Base-by-base conservation (phyloP, 2,113 vertebrate genomes). In the Tricholaema leucomelas region DNA sequence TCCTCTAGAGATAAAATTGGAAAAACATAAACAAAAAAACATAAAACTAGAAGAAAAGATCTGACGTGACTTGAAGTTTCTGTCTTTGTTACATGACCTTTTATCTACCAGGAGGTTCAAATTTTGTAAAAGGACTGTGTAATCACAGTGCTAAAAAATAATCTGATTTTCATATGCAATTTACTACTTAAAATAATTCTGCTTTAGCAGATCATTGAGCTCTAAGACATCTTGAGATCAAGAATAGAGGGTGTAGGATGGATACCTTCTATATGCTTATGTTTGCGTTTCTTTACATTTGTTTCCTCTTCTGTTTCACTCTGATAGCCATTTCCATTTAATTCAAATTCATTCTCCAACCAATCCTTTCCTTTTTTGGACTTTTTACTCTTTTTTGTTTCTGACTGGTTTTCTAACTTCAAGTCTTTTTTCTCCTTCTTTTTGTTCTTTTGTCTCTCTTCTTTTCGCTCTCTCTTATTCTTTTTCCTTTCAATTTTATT, bases 381-480 rank as follows among this genome's bases (percentile, higher is more conserved):
- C 84, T 98, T 98, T 31, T 97, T 98, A 21, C 42, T 69, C 85
- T 97, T 98, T 73, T 94, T 96, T 24, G 85, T 67, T 88, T 81
- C 90, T 6, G 85, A 8, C 13, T 92, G 88, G 25, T 88, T 93
- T 81, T 96, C 96, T 44, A 94, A 71, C 67, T 90, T 97, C 54
- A 85, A 42, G 31, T 97, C 93, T 77, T 98, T 98, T 81, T 96
- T 93, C 89, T 96, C 96, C 66, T 98, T 98, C 40, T 98, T 98
- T n/a, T 92, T 97, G 30, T 95, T 98, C 82, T 98, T 98, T 94
- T 98, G 97, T 58, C 98, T 96, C 19, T 98, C 98, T 72, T 98
- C 98, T 96, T 99, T 98, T 66, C 96, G 96, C 76, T 99, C 98
- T 36, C 96, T 97, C 85, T 99, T 99, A 71, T 80, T 98, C 88